Evolutionary conservation across 2,888 invertebrate species (phyloP), one percentile per base, ranked within the genome.

Genomic region (Anorthoa munda): DNA sequence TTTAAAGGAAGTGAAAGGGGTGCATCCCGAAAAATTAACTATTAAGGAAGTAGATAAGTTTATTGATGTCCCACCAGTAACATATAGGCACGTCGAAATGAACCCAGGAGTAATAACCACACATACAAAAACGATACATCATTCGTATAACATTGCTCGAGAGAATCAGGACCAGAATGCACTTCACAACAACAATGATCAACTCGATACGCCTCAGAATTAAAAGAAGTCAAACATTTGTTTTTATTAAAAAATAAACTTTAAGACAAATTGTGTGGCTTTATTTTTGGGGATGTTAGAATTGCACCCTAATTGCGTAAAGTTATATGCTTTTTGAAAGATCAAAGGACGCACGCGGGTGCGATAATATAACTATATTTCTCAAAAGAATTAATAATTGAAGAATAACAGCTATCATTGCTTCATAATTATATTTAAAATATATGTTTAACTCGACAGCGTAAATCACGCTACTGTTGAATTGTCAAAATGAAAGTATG

Each of bases 211-310:
- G 21, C 21, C 53, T 66, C 39, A 46, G 39, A 26, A 69, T 26
- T 75, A 70, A 31, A 68, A 68, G 26, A 53, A 70, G 56, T 67
- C 60, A 78, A 48, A 66, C 26, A 53, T 59, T 58, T 82, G 75
- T 81, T 82, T 81, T 75, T 75, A 81, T 50, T 75, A 59, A 75
- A 59, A 75, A 79, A 82, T 79, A 71, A 79, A 75, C 17, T 50
- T 66, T 64, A 82, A 23, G 71, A 75, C 63, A 68, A 79, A 63
- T 23, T 69, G 18, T 48, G 58, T 64, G 9, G 71, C 75, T 66
- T 81, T 59, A 68, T 72, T 81, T 73, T 50, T 69, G n/a, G 12
- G 4, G 4, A 17, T 17, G 13, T 56, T 69, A 50, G 18, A 45
- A 60, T 39, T 39, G 9, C 39, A 39, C 9, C 39, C 39, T 39